Percentiles rank a stretch among this genome's conserved stretches.
Conservation (phyloP, 2,113 vertebrate species). For the Lasiurus borealis region DNA sequence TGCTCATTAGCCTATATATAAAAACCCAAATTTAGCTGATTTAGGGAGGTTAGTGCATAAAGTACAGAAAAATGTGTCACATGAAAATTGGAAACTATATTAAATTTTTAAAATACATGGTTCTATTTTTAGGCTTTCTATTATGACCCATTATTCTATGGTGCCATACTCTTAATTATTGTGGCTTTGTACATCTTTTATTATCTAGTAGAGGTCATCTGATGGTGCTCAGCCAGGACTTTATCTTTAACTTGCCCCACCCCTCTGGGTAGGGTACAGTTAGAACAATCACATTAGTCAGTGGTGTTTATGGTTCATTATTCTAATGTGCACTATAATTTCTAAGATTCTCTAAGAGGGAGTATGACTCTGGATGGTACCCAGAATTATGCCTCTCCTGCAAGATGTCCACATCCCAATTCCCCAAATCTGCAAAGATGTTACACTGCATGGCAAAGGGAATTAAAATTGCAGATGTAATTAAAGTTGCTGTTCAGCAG, state of each 20-base stretch:
- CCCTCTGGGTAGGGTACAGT: not conserved
- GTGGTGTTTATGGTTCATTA: not conserved
- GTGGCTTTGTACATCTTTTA: not conserved
- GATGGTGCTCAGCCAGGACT: not conserved
- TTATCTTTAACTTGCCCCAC: not conserved
- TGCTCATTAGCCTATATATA: not conserved
- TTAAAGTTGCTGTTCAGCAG: not conserved
- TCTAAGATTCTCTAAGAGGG: not conserved
- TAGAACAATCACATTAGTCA: not conserved
- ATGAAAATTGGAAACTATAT: not conserved
- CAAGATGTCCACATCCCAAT: not conserved
- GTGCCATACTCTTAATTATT: not conserved
- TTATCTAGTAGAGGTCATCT: not conserved
- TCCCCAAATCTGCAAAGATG: not conserved
- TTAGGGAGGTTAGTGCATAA: not conserved
- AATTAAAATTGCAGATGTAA: not conserved
- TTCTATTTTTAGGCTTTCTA: not conserved
- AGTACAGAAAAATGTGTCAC: not conserved
- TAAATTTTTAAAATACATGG: not conserved
- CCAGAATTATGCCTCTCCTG: not conserved
- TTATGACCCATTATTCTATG: not conserved
- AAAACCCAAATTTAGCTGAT: not conserved
- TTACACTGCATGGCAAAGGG: not conserved
- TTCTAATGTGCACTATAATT: not conserved
- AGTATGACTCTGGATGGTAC: not conserved